These are phyloP conservation scores for Girardia tigrina DNA, from an alignment of 2,888 invertebrate species.

Conservation along the genomic window DNA sequence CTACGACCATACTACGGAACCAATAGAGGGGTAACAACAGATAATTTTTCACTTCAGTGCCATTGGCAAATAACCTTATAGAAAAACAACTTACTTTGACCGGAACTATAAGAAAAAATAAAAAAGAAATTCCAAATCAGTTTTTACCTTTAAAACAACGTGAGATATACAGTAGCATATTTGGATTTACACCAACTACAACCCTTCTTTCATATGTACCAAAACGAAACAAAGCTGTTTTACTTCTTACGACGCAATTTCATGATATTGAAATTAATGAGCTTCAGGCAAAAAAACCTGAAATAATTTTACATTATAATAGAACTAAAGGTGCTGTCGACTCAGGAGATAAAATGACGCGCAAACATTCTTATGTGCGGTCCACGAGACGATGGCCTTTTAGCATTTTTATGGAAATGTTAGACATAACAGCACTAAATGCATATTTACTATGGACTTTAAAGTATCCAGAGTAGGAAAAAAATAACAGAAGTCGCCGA, in stretches of 20 bases:
- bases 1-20: too few species aligned
- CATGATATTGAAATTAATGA: background rate
- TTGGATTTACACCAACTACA: background rate
- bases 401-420: background rate
- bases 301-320: too few species aligned
- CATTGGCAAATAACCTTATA: background rate
- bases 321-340: constrained; percentile 32
- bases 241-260: background rate
- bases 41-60: background rate
- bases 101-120: background rate
- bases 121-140: background rate
- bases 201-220: background rate
- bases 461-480: background rate
- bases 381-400: background rate
- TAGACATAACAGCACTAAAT: constrained; percentile 29
- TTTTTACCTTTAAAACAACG: background rate
- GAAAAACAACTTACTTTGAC: background rate
- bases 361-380: constrained; percentile 21
- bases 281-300: too few species aligned
- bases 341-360: constrained; percentile 5
- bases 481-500: background rate
- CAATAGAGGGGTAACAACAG: background rate
- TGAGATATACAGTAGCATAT: background rate
- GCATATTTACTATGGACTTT: background rate
- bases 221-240: background rate